Conservation (phyloP, 2,797 vertebrate species). For the Apogon hyalosoma region DNA sequence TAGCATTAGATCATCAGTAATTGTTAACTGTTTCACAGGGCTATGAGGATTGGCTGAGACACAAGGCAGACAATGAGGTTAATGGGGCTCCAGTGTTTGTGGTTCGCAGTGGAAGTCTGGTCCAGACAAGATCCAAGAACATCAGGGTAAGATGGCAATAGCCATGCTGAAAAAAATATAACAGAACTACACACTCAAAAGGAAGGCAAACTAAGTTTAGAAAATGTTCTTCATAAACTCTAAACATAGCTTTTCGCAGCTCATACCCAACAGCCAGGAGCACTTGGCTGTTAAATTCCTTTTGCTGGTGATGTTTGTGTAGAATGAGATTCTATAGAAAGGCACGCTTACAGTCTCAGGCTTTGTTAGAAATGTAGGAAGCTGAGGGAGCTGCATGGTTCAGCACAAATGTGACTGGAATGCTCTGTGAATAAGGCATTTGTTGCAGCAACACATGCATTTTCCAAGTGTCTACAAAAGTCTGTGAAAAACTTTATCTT, state of each 20-base stretch:
- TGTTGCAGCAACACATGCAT: not conserved
- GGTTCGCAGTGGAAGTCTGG: constrained; percentile 96
- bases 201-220: not conserved
- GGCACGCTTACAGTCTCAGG: not conserved
- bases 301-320: not conserved
- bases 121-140: constrained; percentile 98
- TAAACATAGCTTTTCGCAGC: constrained; percentile 9
- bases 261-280: not conserved
- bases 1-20: not conserved
- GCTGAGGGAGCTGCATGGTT: not conserved
- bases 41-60: constrained; percentile 97
- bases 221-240: not conserved
- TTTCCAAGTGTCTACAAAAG: not conserved
- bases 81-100: constrained; percentile 97
- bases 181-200: not conserved
- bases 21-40: constrained; percentile 79
- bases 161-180: not conserved
- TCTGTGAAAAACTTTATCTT: not conserved
- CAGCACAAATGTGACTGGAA: not conserved
- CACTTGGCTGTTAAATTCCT: constrained; percentile 28
- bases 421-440: constrained; percentile 16
- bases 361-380: not conserved
- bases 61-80: constrained; percentile 98
- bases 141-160: constrained; percentile 88
- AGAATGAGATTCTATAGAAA: not conserved